Base-by-base conservation (phyloP, 2,888 invertebrate genomes). In the Cephalotes varians region DNA sequence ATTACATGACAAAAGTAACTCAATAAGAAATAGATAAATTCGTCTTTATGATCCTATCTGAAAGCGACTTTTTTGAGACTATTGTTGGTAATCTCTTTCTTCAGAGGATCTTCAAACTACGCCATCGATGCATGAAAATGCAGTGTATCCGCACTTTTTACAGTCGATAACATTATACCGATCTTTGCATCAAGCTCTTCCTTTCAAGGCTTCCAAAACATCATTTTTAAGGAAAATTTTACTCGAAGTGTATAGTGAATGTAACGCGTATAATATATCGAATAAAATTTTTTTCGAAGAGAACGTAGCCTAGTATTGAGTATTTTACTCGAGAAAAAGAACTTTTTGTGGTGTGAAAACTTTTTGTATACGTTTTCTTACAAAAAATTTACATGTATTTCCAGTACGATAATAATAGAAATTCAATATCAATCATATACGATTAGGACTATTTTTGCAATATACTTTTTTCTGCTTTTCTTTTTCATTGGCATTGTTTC, bases 111-210 rank as follows among this genome's bases (percentile, higher is more conserved):
- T 31, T 40, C 15, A 25, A n/a, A 44, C 44, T 44, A 9, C 18
- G 5, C 10, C 2, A 79, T 7, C 77, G 25, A 56, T 40, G 9
- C 9, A 58, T 58, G 77, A 79, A 56, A 44, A 69, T 79, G 56
- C 31, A 79, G 77, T 25, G 44, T 34, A 25, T 44, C 44, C 4
- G 9, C 12, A 15, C 0, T 31, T 10, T 51, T 77, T 56, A 31
- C 69, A 69, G 44, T 71, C 44, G 71, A 69, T 79, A 79, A 67
- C 7, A 10, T 31, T 56, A 21, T 44, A 77, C 9, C 56, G 9
- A 6, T 18, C 5, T 44, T 31, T 79, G n/a, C 18, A 5, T 58
- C 1, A 21, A 54, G 40, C 21, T 3, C 5, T 54, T 44, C 9
- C 9, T 31, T 44, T 69, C 25, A 21, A 25, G 21, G n/a, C n/a